Conservation (phyloP, 2,113 vertebrate species). For the Eulemur rufifrons region DNA sequence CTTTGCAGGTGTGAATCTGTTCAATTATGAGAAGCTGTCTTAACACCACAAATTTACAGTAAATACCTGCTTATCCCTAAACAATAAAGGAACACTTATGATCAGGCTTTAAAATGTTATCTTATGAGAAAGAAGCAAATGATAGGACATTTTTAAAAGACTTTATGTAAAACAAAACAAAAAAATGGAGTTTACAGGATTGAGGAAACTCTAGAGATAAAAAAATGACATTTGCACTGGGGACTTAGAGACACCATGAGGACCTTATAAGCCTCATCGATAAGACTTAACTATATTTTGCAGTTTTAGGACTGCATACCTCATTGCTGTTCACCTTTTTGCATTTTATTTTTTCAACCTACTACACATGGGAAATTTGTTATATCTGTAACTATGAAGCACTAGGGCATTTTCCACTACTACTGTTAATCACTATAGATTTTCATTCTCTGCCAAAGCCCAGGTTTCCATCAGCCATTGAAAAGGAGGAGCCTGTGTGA, state of each 20-base stretch:
- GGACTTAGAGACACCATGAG: not conserved
- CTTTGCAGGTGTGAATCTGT: not conserved
- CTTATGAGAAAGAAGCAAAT: constrained; percentile 4
- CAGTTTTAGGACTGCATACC: not conserved
- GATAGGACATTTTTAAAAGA: not conserved
- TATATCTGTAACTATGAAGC: not conserved
- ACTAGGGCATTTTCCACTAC: not conserved
- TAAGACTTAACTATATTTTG: not conserved
- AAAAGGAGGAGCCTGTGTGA: not conserved
- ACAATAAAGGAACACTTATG: not conserved
- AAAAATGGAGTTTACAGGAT: not conserved
- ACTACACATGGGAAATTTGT: not conserved
- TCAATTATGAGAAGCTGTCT: not conserved
- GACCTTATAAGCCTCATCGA: not conserved
- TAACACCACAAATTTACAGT: not conserved
- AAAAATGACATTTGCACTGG: not conserved
- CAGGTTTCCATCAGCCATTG: not conserved
- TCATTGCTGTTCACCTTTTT: not conserved
- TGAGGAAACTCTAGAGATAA: not conserved
- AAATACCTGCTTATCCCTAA: not conserved
- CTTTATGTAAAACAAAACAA: not conserved
- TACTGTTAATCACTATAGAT: not conserved
- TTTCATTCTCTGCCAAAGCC: not conserved
- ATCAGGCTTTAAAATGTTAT: not conserved
- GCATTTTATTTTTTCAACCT: not conserved